Conservation (phyloP, 2,888 invertebrate genomes). For the Limenitis camilla region DNA sequence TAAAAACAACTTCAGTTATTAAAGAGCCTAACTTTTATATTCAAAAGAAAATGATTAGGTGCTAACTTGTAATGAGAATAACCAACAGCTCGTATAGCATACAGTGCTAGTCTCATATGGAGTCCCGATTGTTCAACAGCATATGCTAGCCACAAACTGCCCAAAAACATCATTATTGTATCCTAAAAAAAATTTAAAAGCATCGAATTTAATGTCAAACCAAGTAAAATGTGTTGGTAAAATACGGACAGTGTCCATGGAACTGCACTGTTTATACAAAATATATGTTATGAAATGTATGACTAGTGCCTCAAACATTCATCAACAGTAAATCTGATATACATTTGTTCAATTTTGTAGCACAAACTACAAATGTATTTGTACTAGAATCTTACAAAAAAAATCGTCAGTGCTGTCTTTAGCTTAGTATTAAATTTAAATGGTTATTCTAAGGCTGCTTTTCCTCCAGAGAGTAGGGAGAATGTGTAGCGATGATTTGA, state of each 20-base stretch:
- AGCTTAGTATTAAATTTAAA: too few species aligned
- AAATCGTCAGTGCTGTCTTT: too few species aligned
- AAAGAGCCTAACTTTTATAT: background rate
- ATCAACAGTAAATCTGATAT: too few species aligned
- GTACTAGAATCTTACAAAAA: too few species aligned
- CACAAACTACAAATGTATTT: too few species aligned
- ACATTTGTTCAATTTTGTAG: too few species aligned
- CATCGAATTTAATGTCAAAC: background rate
- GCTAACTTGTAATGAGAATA: conserved; percentile 55
- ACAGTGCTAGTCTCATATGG: conserved; percentile 52
- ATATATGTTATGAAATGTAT: too few species aligned
- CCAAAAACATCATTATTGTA: conserved; percentile 54
- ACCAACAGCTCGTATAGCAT: conserved; percentile 48
- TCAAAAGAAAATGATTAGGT: background rate
- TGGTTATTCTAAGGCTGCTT: too few species aligned
- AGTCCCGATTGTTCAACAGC: conserved; percentile 60
- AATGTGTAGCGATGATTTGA: too few species aligned
- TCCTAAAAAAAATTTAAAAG: conserved; percentile 34
- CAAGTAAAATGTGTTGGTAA: background rate
- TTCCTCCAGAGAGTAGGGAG: too few species aligned
- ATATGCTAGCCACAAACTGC: conserved; percentile 52
- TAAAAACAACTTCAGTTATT: conserved; percentile 18
- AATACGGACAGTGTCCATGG: background rate
- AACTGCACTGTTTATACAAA: background rate
- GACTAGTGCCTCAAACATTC: too few species aligned